A percentile compares a stretch with the other conserved stretches of the same genome.
Conservation (phyloP, 2,797 vertebrate genomes). For the Tragelaphus eurycerus region DNA sequence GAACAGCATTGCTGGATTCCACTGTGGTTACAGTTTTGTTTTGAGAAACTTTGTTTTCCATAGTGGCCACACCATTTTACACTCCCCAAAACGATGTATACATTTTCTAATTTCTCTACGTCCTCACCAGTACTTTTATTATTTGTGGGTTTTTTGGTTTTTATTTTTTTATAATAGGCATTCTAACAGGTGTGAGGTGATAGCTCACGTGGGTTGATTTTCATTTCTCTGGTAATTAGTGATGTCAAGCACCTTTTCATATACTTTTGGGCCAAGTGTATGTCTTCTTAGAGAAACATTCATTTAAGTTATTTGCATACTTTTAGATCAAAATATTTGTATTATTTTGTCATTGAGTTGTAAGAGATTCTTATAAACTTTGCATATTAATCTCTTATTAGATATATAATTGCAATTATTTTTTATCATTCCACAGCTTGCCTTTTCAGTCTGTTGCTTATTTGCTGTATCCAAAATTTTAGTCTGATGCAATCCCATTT, state of each 20-base stretch:
- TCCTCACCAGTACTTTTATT: neutral
- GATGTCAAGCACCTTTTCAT: neutral
- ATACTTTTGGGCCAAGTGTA: neutral
- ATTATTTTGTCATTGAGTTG: neutral
- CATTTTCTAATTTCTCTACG: neutral
- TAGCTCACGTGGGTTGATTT: neutral
- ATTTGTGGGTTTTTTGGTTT: neutral
- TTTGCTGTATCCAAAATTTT: neutral
- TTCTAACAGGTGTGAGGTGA: neutral
- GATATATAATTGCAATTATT: neutral
- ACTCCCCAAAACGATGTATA: neutral
- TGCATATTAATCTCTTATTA: neutral
- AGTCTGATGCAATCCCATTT: neutral
- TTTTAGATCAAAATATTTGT: neutral
- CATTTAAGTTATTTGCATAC: neutral
- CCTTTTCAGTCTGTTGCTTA: neutral
- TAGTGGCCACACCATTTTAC: neutral
- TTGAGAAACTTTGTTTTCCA: neutral
- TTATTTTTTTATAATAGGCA: neutral
- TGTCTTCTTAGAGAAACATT: neutral
- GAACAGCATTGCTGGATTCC: neutral
- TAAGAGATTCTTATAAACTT: neutral
- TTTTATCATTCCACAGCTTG: neutral
- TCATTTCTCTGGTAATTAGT: neutral
- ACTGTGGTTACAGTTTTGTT: neutral